Conservation (phyloP, 2,888 invertebrate species). For the Plemyria rubiginata region DNA sequence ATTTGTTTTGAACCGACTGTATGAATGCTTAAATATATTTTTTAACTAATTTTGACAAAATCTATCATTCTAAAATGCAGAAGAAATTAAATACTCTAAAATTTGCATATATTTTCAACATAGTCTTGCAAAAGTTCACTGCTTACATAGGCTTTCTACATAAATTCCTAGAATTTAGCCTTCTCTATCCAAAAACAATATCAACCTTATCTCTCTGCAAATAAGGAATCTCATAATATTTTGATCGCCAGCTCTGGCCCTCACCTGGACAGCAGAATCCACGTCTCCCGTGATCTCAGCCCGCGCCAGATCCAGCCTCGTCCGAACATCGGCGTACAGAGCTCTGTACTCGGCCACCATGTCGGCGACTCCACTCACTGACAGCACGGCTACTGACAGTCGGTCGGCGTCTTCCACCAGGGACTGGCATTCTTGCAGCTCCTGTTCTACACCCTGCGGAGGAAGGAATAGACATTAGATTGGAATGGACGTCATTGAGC, state of each 20-base stretch:
- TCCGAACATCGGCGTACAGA: slow-evolving; percentile 66
- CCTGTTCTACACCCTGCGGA: slow-evolving; percentile 67
- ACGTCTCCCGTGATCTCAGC: slow-evolving; percentile 70
- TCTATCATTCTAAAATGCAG: too few relatives aligned
- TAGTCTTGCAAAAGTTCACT: too few relatives aligned
- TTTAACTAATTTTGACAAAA: too few relatives aligned
- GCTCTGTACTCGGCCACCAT: slow-evolving; percentile 76
- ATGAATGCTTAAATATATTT: too few relatives aligned
- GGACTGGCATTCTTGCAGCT: slow-evolving; percentile 67
- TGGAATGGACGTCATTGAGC: neutral
- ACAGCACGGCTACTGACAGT: slow-evolving; percentile 55
- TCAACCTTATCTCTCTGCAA: too few relatives aligned
- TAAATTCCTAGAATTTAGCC: too few relatives aligned
- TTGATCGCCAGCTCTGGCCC: neutral
- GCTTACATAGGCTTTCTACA: too few relatives aligned
- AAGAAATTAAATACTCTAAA: too few relatives aligned
- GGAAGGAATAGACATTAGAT: neutral
- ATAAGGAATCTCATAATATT: neutral
- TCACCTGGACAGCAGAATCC: slow-evolving; percentile 75
- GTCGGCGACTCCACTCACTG: slow-evolving; percentile 59
- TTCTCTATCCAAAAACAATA: too few relatives aligned
- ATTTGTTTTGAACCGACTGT: too few relatives aligned
- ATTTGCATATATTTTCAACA: too few relatives aligned
- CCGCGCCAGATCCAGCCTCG: slow-evolving; percentile 65
- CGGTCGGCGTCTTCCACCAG: slow-evolving; percentile 72